Evolutionary conservation across 2,113 vertebrate genomes (phyloP).

Genomic region (Ptyas mucosa): DNA sequence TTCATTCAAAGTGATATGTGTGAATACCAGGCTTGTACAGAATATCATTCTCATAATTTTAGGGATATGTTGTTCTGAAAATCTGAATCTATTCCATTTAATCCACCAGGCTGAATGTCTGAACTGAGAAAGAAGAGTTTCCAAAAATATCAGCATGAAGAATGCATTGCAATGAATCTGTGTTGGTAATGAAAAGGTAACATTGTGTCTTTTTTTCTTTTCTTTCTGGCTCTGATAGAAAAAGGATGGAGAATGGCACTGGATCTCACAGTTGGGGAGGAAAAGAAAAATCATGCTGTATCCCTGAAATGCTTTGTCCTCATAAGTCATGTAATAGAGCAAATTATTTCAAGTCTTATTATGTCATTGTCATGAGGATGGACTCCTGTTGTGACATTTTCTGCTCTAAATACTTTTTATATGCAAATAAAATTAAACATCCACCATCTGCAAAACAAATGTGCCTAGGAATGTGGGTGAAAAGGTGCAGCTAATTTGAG

Average conservation of each 20-base stretch:
- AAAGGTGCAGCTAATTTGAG: slow-evolving; percentile 8
- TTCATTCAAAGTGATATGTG: neutral
- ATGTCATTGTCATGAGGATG: neutral
- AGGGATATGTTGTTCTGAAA: neutral
- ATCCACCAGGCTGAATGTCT: neutral
- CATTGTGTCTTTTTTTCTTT: neutral
- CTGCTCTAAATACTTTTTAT: slow-evolving; percentile 32
- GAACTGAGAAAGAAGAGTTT: neutral
- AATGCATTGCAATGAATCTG: neutral
- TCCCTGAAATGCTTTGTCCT: neutral
- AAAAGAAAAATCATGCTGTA: neutral
- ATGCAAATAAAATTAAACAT: slow-evolving; percentile 23
- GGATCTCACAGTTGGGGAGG: neutral
- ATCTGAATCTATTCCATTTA: neutral
- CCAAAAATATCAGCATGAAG: neutral
- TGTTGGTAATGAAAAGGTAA: neutral
- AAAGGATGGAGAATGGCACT: neutral
- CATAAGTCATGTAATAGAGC: neutral
- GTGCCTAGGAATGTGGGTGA: neutral
- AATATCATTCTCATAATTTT: neutral
- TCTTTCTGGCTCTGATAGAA: neutral
- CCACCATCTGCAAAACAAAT: neutral
- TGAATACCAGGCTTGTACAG: neutral
- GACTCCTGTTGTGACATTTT: neutral
- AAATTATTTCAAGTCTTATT: neutral